Evolutionary conservation across 2,888 invertebrate genomes (phyloP).

Genomic region (Anticlea derivata): DNA sequence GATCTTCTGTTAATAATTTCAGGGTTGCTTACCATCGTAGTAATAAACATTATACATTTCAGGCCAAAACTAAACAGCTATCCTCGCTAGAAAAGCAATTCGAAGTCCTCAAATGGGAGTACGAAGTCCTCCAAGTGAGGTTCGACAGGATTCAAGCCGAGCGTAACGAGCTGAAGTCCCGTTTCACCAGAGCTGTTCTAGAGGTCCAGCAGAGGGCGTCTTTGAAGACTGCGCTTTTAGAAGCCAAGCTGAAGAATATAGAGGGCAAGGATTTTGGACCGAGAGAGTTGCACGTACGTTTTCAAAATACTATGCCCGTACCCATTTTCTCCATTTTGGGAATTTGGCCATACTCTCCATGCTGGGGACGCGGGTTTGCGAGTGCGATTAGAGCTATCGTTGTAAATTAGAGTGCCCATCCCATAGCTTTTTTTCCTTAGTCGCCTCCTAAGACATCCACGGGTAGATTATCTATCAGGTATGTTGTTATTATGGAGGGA

Average conservation of each 20-base stretch:
- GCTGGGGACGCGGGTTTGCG: no score
- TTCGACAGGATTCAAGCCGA: conserved; percentile 91
- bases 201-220: conserved; percentile 95
- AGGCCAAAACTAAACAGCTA: conserved; percentile 84
- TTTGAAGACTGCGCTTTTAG: conserved; percentile 91
- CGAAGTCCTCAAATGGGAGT: conserved; percentile 86
- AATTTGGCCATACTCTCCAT: no score
- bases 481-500: no score
- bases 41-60: conserved; percentile 35
- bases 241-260: conserved; percentile 88
- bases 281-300: conserved; percentile 82
- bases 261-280: conserved; percentile 86
- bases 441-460: no score
- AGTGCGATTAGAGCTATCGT: no score
- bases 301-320: no score
- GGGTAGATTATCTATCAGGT: no score
- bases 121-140: conserved; percentile 88
- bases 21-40: no score
- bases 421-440: no score
- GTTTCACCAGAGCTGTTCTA: conserved; percentile 92
- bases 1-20: no score
- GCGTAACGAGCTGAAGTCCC: conserved; percentile 89
- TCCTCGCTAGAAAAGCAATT: conserved; percentile 79
- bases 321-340: no score
- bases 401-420: no score